These are phyloP conservation scores for Coelinius sp. DNA, from an alignment of 2,888 invertebrate genomes.

Conservation along the genomic window DNA sequence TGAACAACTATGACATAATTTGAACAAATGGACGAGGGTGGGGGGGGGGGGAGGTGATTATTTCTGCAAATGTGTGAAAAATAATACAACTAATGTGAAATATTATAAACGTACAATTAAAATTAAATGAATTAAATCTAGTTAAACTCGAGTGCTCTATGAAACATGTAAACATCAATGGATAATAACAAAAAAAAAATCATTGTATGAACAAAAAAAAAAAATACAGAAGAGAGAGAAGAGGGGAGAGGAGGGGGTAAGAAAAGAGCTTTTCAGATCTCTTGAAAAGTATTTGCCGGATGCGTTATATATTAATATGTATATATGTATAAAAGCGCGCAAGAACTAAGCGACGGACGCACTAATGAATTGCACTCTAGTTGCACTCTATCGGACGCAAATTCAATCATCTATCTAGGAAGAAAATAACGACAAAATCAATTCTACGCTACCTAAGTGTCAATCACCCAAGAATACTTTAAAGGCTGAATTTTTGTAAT, in stretches of 20 bases:
- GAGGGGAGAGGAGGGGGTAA: background rate
- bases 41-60: background rate
- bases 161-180: constrained; percentile 28
- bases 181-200: background rate
- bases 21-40: background rate
- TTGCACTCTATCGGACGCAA: constrained; percentile 38
- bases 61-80: background rate
- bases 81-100: background rate
- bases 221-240: background rate
- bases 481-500: constrained; percentile 3
- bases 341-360: constrained; percentile 36
- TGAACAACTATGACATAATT: constrained; percentile 16
- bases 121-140: constrained; percentile 15
- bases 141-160: constrained; percentile 23
- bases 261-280: constrained; percentile 25
- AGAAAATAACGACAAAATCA: constrained; percentile 29
- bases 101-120: background rate
- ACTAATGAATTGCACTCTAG: constrained; percentile 40
- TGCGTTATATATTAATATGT: constrained; percentile 21
- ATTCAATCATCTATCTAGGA: constrained; percentile 35
- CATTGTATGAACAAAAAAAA: constrained; percentile 14
- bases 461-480: constrained; percentile 22
- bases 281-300: constrained; percentile 25
- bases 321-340: constrained; percentile 26
- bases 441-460: constrained; percentile 30